Evolutionary conservation across 2,797 vertebrate species (phyloP).

Genomic region (Thaleichthys pacificus): DNA sequence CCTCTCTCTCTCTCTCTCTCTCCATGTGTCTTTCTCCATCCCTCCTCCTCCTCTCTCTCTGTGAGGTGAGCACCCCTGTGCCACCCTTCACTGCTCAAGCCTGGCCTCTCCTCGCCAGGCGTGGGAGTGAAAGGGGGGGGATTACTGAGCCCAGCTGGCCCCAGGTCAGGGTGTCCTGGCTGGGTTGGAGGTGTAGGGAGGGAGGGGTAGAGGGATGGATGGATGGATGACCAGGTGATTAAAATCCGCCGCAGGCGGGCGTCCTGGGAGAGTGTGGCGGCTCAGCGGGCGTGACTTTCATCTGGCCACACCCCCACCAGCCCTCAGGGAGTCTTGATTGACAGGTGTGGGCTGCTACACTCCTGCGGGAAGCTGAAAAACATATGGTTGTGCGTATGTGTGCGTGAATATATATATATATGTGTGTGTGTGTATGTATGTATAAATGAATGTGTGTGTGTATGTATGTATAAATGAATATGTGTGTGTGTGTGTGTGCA

Average conservation of each 20-base stretch:
- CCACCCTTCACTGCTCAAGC: conserved; percentile 12
- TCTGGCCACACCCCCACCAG: conserved; percentile 11
- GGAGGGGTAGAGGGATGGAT: conserved; percentile 23
- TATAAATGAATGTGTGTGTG: no score
- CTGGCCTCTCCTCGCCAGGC: conserved; percentile 4
- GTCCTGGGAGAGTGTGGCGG: conserved; percentile 21
- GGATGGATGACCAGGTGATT: conserved; percentile 37
- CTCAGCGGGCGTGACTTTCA: conserved; percentile 28
- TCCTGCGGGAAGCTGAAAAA: no score
- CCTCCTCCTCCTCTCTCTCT: neutral
- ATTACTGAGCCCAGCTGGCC: conserved; percentile 16
- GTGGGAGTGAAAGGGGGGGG: neutral
- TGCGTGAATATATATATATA: no score
- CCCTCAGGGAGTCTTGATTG: conserved; percentile 12
- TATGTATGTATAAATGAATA: neutral
- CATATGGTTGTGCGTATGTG: neutral
- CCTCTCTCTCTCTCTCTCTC: neutral
- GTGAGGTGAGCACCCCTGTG: neutral
- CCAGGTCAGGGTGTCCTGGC: conserved; percentile 2
- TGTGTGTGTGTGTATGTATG: neutral
- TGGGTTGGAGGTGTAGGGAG: neutral
- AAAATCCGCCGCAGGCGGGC: conserved; percentile 35
- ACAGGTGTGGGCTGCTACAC: neutral
- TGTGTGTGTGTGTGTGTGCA: neutral
- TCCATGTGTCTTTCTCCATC: neutral